phyloP scores from a whole-genome alignment of 2,113 vertebrate genomes.

The Nycticryphes semicollaris region DNA sequence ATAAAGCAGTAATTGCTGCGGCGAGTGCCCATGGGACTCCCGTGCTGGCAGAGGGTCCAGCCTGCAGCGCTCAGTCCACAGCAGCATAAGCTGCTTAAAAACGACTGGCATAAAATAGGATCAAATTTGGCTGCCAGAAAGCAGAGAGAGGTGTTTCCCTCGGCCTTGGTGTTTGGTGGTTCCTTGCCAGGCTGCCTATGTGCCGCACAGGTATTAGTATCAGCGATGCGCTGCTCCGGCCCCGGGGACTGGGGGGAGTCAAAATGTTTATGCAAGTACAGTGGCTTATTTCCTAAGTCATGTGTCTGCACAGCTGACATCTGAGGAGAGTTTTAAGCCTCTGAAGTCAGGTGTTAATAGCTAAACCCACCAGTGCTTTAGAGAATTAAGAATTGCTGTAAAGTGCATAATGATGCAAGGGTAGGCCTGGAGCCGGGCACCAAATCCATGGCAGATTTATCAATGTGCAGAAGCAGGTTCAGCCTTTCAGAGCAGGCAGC shows the following conservation, averaged over 20 bases:
- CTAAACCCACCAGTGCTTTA: background rate
- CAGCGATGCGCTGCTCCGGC: background rate
- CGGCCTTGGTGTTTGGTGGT: background rate
- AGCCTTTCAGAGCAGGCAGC: background rate
- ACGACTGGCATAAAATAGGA: background rate
- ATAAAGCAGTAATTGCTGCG: background rate
- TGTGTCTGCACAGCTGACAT: constrained; percentile 38
- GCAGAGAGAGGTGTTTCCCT: constrained; percentile 23
- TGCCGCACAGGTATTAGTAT: constrained; percentile 17
- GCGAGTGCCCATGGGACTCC: background rate
- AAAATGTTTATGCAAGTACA: constrained; percentile 10
- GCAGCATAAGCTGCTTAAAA: constrained; percentile 18
- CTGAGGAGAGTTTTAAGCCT: background rate
- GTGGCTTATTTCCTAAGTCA: constrained; percentile 14
- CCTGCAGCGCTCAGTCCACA: background rate
- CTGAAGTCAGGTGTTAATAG: constrained; percentile 17
- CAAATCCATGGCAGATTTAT: background rate
- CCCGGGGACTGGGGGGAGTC: background rate
- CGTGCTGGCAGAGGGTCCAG: background rate
- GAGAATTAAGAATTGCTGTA: background rate
- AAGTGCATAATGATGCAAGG: background rate
- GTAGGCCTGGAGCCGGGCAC: background rate
- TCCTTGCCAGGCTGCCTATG: background rate
- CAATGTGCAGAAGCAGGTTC: background rate
- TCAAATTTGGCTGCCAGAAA: background rate